A percentile compares a stretch with the other conserved stretches of the same genome.
These are phyloP conservation scores for rat (Rattus norvegicus) DNA, from an alignment of 2,113 vertebrate species.

Conservation along the genomic window DNA sequence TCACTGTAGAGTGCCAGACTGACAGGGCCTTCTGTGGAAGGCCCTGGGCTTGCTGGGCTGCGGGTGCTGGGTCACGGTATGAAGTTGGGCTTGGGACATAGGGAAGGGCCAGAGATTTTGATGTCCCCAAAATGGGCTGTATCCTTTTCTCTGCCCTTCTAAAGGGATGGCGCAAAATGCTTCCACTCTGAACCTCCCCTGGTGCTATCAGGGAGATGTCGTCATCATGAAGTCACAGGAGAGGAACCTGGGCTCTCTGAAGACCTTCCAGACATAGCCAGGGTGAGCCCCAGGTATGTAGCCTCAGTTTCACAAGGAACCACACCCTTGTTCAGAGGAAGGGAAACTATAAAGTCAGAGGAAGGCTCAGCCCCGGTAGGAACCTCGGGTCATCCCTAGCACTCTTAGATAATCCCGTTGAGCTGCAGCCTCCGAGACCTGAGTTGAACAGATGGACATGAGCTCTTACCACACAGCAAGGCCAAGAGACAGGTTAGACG, in stretches of 20 bases:
- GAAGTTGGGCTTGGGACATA: background rate
- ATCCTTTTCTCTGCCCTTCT: background rate
- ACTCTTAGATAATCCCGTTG: background rate
- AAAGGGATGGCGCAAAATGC: background rate
- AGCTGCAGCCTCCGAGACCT: fast-evolving
- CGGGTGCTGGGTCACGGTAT: background rate
- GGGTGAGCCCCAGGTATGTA: fast-evolving
- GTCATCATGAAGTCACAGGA: fast-evolving
- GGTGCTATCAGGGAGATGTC: background rate
- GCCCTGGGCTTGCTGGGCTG: background rate
- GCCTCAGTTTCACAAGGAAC: background rate
- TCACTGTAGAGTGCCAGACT: background rate
- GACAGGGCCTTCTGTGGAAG: background rate
- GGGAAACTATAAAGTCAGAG: background rate
- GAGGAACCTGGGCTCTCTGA: background rate
- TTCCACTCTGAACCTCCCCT: background rate
- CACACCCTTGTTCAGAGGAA: no score
- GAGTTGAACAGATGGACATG: background rate
- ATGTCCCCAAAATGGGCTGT: no score
- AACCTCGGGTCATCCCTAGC: fast-evolving
- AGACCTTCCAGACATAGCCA: background rate
- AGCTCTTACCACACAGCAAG: background rate
- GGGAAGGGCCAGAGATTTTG: fast-evolving
- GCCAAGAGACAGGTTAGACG: background rate
- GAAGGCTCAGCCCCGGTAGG: background rate